These are phyloP conservation scores for Ectropis grisescens DNA, from an alignment of 1,140 invertebrate genomes.

Conservation along the genomic window DNA sequence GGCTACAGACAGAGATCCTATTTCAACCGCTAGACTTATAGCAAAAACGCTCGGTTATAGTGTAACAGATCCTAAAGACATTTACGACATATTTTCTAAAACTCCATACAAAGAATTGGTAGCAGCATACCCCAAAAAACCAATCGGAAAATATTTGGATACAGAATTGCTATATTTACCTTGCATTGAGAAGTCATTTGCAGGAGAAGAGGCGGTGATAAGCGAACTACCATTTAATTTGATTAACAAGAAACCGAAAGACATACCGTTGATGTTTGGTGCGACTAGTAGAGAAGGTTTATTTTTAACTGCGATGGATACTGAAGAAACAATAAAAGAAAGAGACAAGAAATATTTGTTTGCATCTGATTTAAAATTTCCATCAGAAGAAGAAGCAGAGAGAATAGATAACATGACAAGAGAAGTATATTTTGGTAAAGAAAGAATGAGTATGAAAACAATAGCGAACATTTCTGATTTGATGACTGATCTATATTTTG, in stretches of 20 bases:
- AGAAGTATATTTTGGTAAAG: conserved; percentile 44
- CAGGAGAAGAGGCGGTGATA: conserved; percentile 33
- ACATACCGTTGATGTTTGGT: conserved; percentile 42
- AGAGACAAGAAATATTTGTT: conserved; percentile 40
- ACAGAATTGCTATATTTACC: conserved; percentile 42
- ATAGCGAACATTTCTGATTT: conserved; percentile 29
- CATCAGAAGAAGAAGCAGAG: conserved; percentile 24
- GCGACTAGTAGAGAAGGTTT: conserved; percentile 44
- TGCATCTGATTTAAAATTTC: conserved; percentile 46
- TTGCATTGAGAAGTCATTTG: conserved; percentile 40
- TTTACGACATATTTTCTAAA: conserved; percentile 43
- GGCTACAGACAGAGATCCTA: conserved; percentile 59
- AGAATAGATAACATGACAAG: conserved; percentile 18
- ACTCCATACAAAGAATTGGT: conserved; percentile 28
- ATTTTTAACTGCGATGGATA: conserved; percentile 33
- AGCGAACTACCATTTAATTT: conserved; percentile 45
- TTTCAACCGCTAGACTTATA: conserved; percentile 39
- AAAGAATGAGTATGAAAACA: conserved; percentile 27
- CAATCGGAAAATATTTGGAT: conserved; percentile 39
- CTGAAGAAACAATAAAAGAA: conserved; percentile 23
- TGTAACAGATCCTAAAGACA: conserved; percentile 35
- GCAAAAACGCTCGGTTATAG: conserved; percentile 35
- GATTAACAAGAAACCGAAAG: conserved; percentile 27
- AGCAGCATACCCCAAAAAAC: conserved; percentile 25
- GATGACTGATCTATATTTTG: conserved; percentile 49